A percentile compares a stretch with the other conserved stretches of the same genome.
Conservation (phyloP, 2,797 vertebrate genomes). For the Trachops cirrhosus region DNA sequence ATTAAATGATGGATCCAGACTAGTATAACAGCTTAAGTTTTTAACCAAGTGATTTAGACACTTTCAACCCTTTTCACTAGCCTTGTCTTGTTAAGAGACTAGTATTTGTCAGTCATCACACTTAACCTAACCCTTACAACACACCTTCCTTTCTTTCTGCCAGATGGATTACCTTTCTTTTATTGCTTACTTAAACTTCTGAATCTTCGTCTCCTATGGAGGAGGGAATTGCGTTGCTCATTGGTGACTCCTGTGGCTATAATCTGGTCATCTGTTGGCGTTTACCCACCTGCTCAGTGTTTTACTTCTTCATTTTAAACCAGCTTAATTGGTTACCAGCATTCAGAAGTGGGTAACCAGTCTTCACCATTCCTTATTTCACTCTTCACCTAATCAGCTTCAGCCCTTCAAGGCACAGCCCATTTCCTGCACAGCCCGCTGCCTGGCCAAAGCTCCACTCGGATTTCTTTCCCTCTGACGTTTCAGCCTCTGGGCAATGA, state of each 20-base stretch:
- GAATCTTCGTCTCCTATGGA: neutral
- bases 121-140: neutral
- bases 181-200: neutral
- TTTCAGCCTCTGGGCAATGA: neutral
- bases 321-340: neutral
- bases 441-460: neutral
- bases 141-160: neutral
- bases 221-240: neutral
- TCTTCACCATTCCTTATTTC: neutral
- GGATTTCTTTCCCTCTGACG: neutral
- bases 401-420: neutral
- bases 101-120: neutral
- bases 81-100: neutral
- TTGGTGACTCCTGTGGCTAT: neutral
- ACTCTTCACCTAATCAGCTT: neutral
- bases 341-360: neutral
- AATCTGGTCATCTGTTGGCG: neutral
- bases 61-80: neutral
- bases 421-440: neutral
- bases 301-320: neutral
- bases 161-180: neutral
- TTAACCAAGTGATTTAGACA: neutral
- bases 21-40: neutral
- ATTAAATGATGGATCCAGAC: neutral
- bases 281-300: neutral